A percentile compares a stretch with the other conserved stretches of the same genome.
Conservation (phyloP, 2,113 vertebrate genomes). For the Pungitius pungitius region DNA sequence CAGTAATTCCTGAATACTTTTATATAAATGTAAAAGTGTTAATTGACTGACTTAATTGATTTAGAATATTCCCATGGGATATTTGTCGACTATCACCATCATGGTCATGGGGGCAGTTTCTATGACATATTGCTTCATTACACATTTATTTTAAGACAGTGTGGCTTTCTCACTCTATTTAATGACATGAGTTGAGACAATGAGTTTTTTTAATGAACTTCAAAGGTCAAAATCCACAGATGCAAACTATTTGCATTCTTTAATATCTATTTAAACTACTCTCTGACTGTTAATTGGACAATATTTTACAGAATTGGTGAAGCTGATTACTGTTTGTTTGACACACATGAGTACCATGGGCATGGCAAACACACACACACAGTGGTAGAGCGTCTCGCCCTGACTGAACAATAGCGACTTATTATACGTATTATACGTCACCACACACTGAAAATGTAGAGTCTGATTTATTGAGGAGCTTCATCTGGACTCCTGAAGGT, state of each 20-base stretch:
- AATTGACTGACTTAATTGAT: too few species aligned
- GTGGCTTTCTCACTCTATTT: constrained; percentile 8
- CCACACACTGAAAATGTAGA: constrained; percentile 14
- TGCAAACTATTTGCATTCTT: constrained; percentile 1
- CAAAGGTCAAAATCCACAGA: constrained; percentile 5
- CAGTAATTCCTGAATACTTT: not conserved
- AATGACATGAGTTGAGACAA: too few species aligned
- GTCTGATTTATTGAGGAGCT: not conserved
- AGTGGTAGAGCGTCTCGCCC: constrained; percentile 24
- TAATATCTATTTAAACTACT: constrained; percentile 17
- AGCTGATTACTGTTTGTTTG: constrained; percentile 31
- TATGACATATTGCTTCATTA: constrained; percentile 33
- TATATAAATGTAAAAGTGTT: not conserved
- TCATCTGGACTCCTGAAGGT: constrained; percentile 8
- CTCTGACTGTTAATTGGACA: constrained; percentile 21
- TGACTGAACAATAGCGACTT: constrained; percentile 32
- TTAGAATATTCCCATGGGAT: not conserved
- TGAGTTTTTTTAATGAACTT: not conserved
- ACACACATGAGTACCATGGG: constrained; percentile 24
- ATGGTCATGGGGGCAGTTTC: constrained; percentile 1
- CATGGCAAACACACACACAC: constrained; percentile 14
- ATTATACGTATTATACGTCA: constrained; percentile 36
- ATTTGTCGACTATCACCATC: not conserved
- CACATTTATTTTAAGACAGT: constrained; percentile 11
- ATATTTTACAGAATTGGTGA: constrained; percentile 19